These are phyloP conservation scores for Odontamblyopus lacepedii DNA, from an alignment of 2,797 vertebrate species.

Conservation along the genomic window DNA sequence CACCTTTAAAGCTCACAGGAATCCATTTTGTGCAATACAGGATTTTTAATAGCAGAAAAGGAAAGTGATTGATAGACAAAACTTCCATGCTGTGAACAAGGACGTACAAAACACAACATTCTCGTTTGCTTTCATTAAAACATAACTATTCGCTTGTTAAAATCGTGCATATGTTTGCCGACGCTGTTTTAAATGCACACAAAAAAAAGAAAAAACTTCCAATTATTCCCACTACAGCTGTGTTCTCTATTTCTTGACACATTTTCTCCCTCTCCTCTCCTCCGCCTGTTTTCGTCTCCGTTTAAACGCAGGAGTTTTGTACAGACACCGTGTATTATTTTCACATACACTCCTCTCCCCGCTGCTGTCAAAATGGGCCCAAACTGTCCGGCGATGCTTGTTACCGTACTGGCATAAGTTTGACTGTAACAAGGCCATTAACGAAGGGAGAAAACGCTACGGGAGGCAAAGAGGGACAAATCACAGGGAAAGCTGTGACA, in stretches of 20 bases:
- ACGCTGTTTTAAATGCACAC: neutral
- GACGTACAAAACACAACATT: neutral
- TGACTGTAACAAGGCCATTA: slow-evolving; percentile 11
- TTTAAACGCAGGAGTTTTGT: slow-evolving; percentile 6
- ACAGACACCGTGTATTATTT: slow-evolving; percentile 3
- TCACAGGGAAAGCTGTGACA: neutral
- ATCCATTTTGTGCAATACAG: no score
- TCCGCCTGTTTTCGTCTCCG: slow-evolving; percentile 2
- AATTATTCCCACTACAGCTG: slow-evolving; percentile 8
- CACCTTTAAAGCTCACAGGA: no score
- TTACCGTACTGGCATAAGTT: slow-evolving; percentile 1
- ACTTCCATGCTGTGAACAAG: neutral
- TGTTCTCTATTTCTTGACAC: slow-evolving; percentile 3
- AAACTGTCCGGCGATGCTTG: slow-evolving; percentile 6
- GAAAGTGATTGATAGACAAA: neutral
- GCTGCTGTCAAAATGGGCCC: slow-evolving; percentile 1
- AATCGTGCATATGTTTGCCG: neutral
- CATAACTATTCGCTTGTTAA: slow-evolving; percentile 4
- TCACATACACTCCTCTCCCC: neutral
- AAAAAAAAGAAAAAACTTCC: no score
- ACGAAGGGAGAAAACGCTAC: slow-evolving; percentile 3
- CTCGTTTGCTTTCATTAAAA: neutral
- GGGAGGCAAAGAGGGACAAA: slow-evolving; percentile 6
- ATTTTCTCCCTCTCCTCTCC: neutral
- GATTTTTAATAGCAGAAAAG: neutral